Conservation (phyloP, 2,797 vertebrate genomes). For the Stomatorhinus walkeri region DNA sequence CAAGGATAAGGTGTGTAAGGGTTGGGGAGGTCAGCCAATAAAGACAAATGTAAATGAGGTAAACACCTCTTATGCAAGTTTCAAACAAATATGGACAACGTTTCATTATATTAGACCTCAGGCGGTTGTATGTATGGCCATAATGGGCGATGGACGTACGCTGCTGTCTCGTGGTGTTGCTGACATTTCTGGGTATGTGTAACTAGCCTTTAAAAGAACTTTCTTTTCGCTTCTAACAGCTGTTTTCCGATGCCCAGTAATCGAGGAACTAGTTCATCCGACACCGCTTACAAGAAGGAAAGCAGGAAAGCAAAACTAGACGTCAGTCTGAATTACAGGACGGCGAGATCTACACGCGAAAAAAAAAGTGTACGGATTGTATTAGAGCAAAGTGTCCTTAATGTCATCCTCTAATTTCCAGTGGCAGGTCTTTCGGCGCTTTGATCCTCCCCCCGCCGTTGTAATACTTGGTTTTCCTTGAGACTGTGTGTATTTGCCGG, state of each 20-base stretch:
- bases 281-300: neutral
- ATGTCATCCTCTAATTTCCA: conserved; percentile 3
- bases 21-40: neutral
- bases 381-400: conserved; percentile 4
- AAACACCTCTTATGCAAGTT: neutral
- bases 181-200: neutral
- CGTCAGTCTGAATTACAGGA: neutral
- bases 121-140: neutral
- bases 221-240: neutral
- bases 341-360: neutral
- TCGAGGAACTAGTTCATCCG: neutral
- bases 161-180: neutral
- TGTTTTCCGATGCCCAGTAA: neutral
- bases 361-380: neutral
- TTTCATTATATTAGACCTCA: neutral
- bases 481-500: conserved; percentile 47
- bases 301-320: neutral
- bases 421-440: neutral
- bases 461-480: conserved; percentile 28
- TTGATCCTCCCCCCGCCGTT: neutral
- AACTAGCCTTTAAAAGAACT: neutral
- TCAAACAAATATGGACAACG: neutral
- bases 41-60: neutral
- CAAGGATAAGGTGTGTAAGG: neutral
- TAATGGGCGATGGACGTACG: neutral